Evolutionary conservation across 2,113 vertebrate genomes (phyloP), one percentile per base, ranked within the genome.

Genomic region (Toxotes jaculatrix): DNA sequence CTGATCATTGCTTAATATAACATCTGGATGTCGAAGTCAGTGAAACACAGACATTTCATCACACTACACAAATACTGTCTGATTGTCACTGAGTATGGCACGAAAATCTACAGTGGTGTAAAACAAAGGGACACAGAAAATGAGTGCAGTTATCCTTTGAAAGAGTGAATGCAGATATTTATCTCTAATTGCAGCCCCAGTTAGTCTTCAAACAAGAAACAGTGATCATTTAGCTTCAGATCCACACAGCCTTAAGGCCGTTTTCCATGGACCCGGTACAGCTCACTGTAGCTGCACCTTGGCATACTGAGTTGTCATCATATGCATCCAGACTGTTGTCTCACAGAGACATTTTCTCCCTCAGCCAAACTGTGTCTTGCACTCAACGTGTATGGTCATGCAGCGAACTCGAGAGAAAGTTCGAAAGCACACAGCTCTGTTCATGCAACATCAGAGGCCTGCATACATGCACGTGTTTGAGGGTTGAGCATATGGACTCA

Each of bases 391-490:
- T 11, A 49, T 21, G 43, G 19, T 19, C 68, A 71, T 27, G 36
- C 51, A 57, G 68, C 19, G 21, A 57, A 21, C 53, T 57, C 4
- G n/a, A 56, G 5, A 32, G 32, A 19, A 38, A 34, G 10, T 7
- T 3, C 13, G 11, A 27, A 64, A 2, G 21, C 60, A 42, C n/a
- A 11, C 34, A 32, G 13, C 32, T 64, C 8, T 53, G 73, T 67
- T 71, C 71, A 75, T 74, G 56, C 14, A 64, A 16, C 38, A 36
- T 32, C 5, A 11, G 34, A 3, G 49, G 19, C 3, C 16, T 2
- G 21, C 40, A 67, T 74, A 64, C 49, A 57, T 7, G 21, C 42
- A 64, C 59, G 27, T 43, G 51, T 59, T 74, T 82, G 36, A 32
- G 14, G 9, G 51, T 69, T 34, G 42, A 55, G 68, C 49, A 31